Conservation (phyloP, 2,113 vertebrate species). For the Cepphus grylle region DNA sequence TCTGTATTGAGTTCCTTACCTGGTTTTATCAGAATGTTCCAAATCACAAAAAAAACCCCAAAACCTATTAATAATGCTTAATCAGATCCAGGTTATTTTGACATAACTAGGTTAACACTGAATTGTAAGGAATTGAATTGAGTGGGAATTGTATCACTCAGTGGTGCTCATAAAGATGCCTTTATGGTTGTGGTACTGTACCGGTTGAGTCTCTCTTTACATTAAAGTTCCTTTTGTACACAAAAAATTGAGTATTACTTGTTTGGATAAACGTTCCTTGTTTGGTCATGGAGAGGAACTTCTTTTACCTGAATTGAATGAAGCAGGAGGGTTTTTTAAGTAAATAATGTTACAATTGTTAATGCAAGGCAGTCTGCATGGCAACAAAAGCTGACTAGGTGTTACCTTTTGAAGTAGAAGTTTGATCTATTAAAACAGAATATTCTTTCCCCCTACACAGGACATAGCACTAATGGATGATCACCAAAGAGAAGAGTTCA, state of each 20-base stretch:
- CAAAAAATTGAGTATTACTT: background rate
- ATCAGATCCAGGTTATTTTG: background rate
- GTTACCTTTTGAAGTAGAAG: background rate
- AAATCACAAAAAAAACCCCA: background rate
- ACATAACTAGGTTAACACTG: background rate
- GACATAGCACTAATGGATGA: slow-evolving; percentile 98
- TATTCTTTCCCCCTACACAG: slow-evolving; percentile 63
- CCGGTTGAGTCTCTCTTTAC: background rate
- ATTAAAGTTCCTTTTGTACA: background rate
- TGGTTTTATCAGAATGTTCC: background rate
- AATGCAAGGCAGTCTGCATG: background rate
- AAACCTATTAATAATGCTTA: background rate
- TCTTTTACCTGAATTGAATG: background rate
- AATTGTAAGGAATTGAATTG: background rate
- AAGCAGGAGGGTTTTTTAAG: background rate
- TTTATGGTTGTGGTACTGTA: background rate
- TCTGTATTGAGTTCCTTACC: background rate
- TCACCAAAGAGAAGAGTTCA: slow-evolving; percentile 92
- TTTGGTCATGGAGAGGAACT: background rate
- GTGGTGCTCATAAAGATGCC: background rate
- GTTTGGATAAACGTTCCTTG: background rate
- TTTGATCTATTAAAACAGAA: background rate
- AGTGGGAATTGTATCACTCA: background rate
- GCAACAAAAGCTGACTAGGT: background rate
- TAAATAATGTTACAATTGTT: background rate